Conservation (phyloP, 1,140 invertebrate genomes). For the Pogonomyrmex californicus region DNA sequence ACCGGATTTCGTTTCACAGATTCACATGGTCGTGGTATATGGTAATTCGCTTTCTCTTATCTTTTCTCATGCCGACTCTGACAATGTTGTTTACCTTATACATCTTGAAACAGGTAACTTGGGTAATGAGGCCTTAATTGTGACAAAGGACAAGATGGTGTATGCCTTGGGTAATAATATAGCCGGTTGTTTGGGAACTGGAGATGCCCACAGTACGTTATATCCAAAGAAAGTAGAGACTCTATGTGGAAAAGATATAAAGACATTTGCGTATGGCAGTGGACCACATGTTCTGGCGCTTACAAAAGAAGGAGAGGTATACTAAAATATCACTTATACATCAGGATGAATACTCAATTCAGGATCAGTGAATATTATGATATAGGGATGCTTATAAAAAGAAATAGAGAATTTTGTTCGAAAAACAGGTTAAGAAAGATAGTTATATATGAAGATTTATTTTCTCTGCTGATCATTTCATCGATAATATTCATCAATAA, state of each 20-base stretch:
- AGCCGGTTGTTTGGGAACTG: slow-evolving; percentile 89
- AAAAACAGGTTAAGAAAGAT: too few relatives aligned
- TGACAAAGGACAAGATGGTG: slow-evolving; percentile 89
- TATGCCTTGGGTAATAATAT: slow-evolving; percentile 89
- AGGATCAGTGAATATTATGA: not conserved
- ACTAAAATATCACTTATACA: not conserved
- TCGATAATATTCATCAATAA: too few relatives aligned
- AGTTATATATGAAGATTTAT: too few relatives aligned
- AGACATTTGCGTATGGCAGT: slow-evolving; percentile 89
- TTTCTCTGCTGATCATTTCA: too few relatives aligned
- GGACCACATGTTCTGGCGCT: slow-evolving; percentile 90
- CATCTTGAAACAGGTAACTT: slow-evolving; percentile 89
- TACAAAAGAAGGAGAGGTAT: slow-evolving; percentile 88
- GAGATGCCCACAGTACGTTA: slow-evolving; percentile 88
- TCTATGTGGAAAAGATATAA: slow-evolving; percentile 88
- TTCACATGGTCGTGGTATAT: slow-evolving; percentile 89
- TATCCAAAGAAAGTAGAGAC: slow-evolving; percentile 88
- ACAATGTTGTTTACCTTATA: slow-evolving; percentile 56
- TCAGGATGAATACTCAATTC: not conserved
- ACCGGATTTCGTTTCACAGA: slow-evolving; percentile 86
- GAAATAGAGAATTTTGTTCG: not conserved
- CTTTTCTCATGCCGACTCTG: too few relatives aligned
- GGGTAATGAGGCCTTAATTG: slow-evolving; percentile 90
- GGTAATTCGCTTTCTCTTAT: slow-evolving; percentile 82
- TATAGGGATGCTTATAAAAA: not conserved